Percentiles rank a stretch among this genome's conserved stretches.
phyloP scores from a whole-genome alignment of 2,888 invertebrate genomes.

The Philereme transversata region DNA sequence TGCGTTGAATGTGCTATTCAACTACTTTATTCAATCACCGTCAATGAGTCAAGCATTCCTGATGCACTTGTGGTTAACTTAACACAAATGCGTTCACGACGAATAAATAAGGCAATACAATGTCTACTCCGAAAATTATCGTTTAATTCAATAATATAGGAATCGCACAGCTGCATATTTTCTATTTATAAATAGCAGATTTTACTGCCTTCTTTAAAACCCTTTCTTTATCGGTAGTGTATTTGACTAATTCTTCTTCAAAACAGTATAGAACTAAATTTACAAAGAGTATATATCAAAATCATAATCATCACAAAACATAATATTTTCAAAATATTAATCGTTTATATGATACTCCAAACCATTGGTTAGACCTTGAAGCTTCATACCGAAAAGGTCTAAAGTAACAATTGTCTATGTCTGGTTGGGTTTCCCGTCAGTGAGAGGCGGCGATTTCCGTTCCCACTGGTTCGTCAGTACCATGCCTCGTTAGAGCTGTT shows the following conservation, averaged over 20 bases:
- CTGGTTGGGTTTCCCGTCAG: constrained; percentile 52
- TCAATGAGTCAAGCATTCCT: constrained; percentile 29
- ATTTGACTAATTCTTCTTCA: too few species aligned
- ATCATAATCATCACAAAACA: too few species aligned
- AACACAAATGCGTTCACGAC: constrained; percentile 28
- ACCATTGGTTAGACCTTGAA: background rate
- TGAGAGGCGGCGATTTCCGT: constrained; percentile 65
- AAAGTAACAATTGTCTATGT: constrained; percentile 51
- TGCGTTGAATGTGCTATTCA: constrained; percentile 15
- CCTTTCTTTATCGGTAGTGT: too few species aligned
- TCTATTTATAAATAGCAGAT: too few species aligned
- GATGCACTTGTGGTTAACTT: constrained; percentile 26
- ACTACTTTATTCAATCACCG: constrained; percentile 17
- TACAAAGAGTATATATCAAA: too few species aligned
- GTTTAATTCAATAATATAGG: constrained; percentile 19
- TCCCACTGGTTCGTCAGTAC: constrained; percentile 60
- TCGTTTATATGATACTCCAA: too few species aligned
- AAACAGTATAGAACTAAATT: too few species aligned
- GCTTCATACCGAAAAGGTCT: constrained; percentile 18
- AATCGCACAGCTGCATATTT: too few species aligned
- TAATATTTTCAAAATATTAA: too few species aligned
- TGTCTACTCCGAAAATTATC: constrained; percentile 35
- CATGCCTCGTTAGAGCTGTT: constrained; percentile 72
- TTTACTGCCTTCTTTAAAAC: too few species aligned
- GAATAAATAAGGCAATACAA: constrained; percentile 25